phyloP scores from a whole-genome alignment of 2,797 vertebrate species.

The Antrozous pallidus region DNA sequence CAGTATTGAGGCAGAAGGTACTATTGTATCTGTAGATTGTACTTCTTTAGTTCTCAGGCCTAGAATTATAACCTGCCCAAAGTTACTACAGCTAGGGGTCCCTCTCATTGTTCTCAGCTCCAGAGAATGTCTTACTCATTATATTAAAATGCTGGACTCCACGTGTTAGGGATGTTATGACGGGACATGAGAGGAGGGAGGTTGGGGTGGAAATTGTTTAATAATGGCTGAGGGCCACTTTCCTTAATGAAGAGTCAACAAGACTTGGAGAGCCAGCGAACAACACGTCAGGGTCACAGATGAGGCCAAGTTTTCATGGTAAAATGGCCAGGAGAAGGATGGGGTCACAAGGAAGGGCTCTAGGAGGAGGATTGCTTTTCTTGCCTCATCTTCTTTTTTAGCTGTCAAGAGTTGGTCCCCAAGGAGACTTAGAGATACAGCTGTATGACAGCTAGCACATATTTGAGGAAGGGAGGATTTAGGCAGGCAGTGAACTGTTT shows the following conservation, averaged over 20 bases:
- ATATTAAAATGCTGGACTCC: background rate
- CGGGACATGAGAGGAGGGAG: background rate
- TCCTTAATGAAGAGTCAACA: conserved; percentile 21
- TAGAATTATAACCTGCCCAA: background rate
- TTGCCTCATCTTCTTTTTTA: background rate
- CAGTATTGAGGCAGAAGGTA: background rate
- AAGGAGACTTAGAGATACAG: background rate
- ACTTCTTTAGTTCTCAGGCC: background rate
- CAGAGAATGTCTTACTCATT: background rate
- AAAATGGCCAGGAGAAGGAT: background rate
- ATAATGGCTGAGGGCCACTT: background rate
- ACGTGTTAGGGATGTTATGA: background rate
- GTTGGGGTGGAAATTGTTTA: background rate
- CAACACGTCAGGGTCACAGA: background rate
- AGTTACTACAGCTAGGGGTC: background rate
- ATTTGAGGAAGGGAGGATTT: background rate
- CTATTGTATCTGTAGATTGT: background rate
- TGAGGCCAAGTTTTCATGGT: background rate
- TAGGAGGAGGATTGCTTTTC: background rate
- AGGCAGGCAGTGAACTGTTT: background rate
- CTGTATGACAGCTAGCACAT: background rate
- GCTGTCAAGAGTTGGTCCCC: background rate
- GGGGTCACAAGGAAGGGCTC: background rate
- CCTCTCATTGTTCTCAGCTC: background rate
- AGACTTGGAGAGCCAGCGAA: background rate